Conservation (phyloP, 2,888 invertebrate genomes). For the Odontocolon sp. region DNA sequence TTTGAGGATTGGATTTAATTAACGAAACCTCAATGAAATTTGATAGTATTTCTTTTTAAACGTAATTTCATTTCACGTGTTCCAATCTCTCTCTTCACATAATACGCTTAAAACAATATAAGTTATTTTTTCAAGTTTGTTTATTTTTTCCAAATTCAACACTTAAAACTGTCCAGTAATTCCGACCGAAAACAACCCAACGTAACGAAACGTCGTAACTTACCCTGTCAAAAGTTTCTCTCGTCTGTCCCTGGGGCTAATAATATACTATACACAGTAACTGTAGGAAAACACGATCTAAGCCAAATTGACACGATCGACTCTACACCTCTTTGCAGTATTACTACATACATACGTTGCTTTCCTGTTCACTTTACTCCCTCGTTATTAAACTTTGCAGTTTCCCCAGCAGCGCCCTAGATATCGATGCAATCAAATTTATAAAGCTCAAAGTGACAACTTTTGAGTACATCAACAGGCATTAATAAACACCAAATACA, state of each 20-base stretch:
- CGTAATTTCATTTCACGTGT: neutral
- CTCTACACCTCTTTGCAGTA: constrained; percentile 12
- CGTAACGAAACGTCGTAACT: constrained; percentile 41
- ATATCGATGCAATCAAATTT: constrained; percentile 41
- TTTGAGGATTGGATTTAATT: too few species aligned
- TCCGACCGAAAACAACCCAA: too few species aligned
- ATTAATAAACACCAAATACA: neutral
- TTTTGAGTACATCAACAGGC: neutral
- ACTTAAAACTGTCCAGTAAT: too few species aligned
- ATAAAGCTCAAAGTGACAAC: neutral
- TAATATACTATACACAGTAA: neutral
- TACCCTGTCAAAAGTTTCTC: constrained; percentile 50
- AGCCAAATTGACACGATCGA: constrained; percentile 47
- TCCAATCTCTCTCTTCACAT: too few species aligned
- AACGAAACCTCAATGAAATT: too few species aligned
- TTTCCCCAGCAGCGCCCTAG: constrained; percentile 1
- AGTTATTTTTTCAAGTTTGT: too few species aligned
- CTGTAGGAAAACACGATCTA: neutral
- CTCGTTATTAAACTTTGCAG: constrained; percentile 26
- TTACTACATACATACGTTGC: neutral
- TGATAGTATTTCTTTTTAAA: too few species aligned
- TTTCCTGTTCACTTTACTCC: neutral
- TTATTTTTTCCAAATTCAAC: too few species aligned
- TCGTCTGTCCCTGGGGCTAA: constrained; percentile 11
- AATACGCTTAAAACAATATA: too few species aligned